Base-by-base conservation (phyloP, 1,140 invertebrate genomes). In the Drosophila dunni region DNA sequence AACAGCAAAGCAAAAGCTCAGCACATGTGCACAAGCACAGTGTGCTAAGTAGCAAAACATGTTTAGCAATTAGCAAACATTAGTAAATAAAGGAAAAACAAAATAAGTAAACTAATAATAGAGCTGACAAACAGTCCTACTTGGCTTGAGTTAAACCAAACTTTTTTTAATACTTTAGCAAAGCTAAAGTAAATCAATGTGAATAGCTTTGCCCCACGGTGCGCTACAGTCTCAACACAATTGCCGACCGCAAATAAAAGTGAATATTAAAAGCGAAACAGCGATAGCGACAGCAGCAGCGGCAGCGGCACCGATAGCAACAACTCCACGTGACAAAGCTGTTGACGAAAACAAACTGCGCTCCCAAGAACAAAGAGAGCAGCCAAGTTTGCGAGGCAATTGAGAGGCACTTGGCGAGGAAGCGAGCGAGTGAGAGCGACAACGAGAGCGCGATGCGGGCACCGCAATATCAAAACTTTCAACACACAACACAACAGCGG, bases 251-350 rank as follows among this genome's bases (percentile, higher is more conserved):
- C 78, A 85, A 85, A 78, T 81, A 85, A 86, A 86, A 79, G 81
- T 80, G 81, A 79, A 65, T 79, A 83, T 78, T 82, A 82, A 82
- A 82, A 82, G 81, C 77, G 62, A 84, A 84, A 68, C 64, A 69
- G 29, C 80, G 72, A 44, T 74, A 76, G 60, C 63, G 64, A 69
- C 61, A 62, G 17, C 51, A 24, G 20, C 33, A 61, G 42, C 45
- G 29, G 29, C 51, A 24, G 20, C 20, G 56, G 42, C 45, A 34
- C 45, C 48, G 56, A 34, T 67, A 75, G 58, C 57, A 62, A 66
- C 57, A 46, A 62, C 76, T 84, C 81, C 81, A 84, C 81, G 81
- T 84, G 81, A 84, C 81, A 72, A 83, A 84, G 61, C 66, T 81
- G 56, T 62, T 67, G 60, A 78, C 64, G 48, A 85, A 77, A 85